Percentiles rank a stretch among this genome's conserved stretches.
Evolutionary conservation across 2,113 vertebrate genomes (phyloP).

Genomic region (Colius striatus): DNA sequence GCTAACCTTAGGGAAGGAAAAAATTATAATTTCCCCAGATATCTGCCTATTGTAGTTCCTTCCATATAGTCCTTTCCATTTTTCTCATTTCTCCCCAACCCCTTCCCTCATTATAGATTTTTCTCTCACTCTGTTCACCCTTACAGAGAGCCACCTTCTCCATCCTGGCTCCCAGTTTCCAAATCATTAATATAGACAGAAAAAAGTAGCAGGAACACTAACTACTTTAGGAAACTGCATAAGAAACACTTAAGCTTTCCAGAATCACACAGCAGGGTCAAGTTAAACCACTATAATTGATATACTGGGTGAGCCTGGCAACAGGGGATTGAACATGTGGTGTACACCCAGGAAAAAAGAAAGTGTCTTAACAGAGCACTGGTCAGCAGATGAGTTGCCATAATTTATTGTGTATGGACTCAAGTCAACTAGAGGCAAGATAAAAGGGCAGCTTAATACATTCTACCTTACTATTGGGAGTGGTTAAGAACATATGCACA

Average conservation of each 20-base stretch:
- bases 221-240: background rate
- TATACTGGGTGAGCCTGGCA: background rate
- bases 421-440: background rate
- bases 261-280: background rate
- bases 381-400: background rate
- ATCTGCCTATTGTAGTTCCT: background rate
- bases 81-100: background rate
- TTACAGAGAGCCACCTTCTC: background rate
- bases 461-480: background rate
- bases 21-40: background rate
- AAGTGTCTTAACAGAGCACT: background rate
- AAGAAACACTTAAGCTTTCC: background rate
- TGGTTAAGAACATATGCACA: background rate
- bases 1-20: background rate
- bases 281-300: background rate
- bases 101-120: fast-evolving
- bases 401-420: background rate
- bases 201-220: background rate
- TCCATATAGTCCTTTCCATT: background rate
- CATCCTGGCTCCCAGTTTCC: background rate
- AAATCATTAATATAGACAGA: fast-evolving
- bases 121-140: background rate
- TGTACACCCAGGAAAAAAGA: no score
- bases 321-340: background rate
- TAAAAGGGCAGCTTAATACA: background rate